Percentiles rank a stretch among this genome's conserved stretches.
phyloP scores from a whole-genome alignment of 2,797 vertebrate species.

The Enteromius argenteus region DNA sequence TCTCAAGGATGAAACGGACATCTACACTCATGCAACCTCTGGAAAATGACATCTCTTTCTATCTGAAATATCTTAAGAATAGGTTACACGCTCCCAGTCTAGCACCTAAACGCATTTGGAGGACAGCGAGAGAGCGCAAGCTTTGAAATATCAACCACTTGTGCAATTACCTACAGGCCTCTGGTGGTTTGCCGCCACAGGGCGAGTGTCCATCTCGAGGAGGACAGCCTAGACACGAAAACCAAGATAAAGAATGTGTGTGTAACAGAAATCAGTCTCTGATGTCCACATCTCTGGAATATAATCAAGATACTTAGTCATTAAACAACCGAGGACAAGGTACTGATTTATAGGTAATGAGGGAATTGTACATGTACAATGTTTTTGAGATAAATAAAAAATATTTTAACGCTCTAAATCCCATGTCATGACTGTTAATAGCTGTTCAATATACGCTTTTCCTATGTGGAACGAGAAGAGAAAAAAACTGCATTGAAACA shows the following conservation, averaged over 20 bases:
- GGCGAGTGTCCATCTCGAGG: constrained; percentile 48
- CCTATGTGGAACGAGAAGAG: neutral
- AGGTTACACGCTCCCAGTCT: constrained; percentile 43
- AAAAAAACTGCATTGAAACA: neutral
- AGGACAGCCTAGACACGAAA: constrained; percentile 54
- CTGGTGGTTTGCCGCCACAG: constrained; percentile 44
- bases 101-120: constrained; percentile 53
- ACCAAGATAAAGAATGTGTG: constrained; percentile 51
- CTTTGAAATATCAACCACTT: constrained; percentile 62
- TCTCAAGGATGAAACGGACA: constrained; percentile 67
- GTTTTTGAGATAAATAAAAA: neutral
- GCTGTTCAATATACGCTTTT: neutral
- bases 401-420: neutral
- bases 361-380: neutral
- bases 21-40: constrained; percentile 47
- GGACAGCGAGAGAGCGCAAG: constrained; percentile 39
- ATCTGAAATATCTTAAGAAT: constrained; percentile 54
- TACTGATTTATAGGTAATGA: neutral
- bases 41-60: constrained; percentile 54
- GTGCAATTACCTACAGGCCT: constrained; percentile 57
- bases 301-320: constrained; percentile 12
- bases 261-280: constrained; percentile 25
- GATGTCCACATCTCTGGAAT: constrained; percentile 30
- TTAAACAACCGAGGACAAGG: neutral
- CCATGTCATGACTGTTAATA: neutral